A percentile compares a stretch with the other conserved stretches of the same genome.
Evolutionary conservation across 30 jellyfish, hydroid and myxozoan species (phyloP).

Genomic region (Cassiopea xamachana): DNA sequence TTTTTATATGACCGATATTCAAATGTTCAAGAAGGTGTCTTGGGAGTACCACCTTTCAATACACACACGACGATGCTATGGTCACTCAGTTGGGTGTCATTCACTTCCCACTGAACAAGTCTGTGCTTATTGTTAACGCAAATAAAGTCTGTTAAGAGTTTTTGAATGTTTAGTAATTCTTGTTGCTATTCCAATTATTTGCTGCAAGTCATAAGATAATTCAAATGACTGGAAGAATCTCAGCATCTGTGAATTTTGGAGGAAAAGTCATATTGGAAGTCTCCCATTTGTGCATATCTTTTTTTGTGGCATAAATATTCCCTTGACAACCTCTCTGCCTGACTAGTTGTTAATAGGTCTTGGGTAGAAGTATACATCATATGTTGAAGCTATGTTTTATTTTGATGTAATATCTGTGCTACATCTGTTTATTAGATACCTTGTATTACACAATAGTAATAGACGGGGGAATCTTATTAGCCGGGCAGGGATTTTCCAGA

Average conservation of each 20-base stretch:
- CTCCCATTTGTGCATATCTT: conserved; percentile 50
- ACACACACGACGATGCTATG: conserved; percentile 77
- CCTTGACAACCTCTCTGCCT: too few species aligned
- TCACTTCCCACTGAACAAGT: conserved; percentile 72
- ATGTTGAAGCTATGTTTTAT: too few species aligned
- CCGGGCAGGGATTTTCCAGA: too few species aligned
- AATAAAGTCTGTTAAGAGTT: conserved; percentile 8
- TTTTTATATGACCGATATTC: conserved; percentile 71
- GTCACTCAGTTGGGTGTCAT: conserved; percentile 72
- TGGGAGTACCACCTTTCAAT: conserved; percentile 74
- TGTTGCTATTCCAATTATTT: conserved; percentile 35
- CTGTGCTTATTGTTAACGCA: conserved; percentile 71
- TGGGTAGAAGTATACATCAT: too few species aligned
- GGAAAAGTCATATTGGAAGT: conserved; percentile 65
- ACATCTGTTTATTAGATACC: too few species aligned
- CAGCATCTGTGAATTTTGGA: conserved; percentile 58
- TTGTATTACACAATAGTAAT: too few species aligned
- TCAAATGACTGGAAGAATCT: conserved; percentile 49
- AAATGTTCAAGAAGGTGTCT: conserved; percentile 73
- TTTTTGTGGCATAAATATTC: conserved; percentile 9
- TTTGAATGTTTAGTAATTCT: conserved; percentile 17
- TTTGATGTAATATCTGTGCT: too few species aligned
- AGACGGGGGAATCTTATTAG: too few species aligned
- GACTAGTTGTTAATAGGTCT: too few species aligned
- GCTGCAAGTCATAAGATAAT: conserved; percentile 61